Percentiles rank a stretch among this genome's conserved stretches.
Evolutionary conservation across 2,888 invertebrate species (phyloP).

Genomic region (Drosophila borealis): DNA sequence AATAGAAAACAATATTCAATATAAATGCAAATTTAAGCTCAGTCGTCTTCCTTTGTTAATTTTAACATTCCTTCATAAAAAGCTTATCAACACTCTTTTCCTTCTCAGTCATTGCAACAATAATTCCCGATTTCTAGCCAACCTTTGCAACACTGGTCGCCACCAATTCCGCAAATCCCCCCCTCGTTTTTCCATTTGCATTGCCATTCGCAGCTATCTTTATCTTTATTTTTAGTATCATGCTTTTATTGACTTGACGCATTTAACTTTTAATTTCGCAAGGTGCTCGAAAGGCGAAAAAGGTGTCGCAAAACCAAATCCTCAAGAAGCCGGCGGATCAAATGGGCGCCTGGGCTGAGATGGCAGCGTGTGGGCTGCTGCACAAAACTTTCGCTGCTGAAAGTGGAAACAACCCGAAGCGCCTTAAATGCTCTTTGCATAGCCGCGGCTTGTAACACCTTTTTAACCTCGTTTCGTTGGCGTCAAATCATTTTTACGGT

Average conservation of each 20-base stretch:
- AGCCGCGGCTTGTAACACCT: constrained; percentile 58
- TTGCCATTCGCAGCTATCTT: constrained; percentile 28
- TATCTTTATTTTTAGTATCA: constrained; percentile 63
- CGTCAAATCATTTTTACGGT: constrained; percentile 69
- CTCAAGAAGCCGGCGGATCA: constrained; percentile 18
- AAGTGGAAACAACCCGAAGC: constrained; percentile 53
- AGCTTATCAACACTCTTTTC: too few species aligned
- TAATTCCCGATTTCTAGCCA: not conserved
- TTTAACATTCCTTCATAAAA: too few species aligned
- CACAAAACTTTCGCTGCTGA: constrained; percentile 51
- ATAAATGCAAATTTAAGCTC: too few species aligned
- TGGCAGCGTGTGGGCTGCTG: not conserved
- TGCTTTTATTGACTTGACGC: constrained; percentile 73
- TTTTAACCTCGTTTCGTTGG: constrained; percentile 72
- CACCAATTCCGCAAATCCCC: not conserved
- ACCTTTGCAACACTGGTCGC: too few species aligned
- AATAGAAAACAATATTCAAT: too few species aligned
- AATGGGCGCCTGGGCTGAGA: not conserved
- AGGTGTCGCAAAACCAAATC: constrained; percentile 34
- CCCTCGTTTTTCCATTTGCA: constrained; percentile 1
- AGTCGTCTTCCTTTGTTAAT: too few species aligned
- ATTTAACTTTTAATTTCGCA: constrained; percentile 75
- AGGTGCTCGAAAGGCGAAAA: constrained; percentile 36
- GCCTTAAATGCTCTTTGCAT: constrained; percentile 49
- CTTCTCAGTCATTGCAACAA: not conserved